These are phyloP conservation scores for Noctilio leporinus DNA, from an alignment of 2,113 vertebrate genomes.

Conservation along the genomic window DNA sequence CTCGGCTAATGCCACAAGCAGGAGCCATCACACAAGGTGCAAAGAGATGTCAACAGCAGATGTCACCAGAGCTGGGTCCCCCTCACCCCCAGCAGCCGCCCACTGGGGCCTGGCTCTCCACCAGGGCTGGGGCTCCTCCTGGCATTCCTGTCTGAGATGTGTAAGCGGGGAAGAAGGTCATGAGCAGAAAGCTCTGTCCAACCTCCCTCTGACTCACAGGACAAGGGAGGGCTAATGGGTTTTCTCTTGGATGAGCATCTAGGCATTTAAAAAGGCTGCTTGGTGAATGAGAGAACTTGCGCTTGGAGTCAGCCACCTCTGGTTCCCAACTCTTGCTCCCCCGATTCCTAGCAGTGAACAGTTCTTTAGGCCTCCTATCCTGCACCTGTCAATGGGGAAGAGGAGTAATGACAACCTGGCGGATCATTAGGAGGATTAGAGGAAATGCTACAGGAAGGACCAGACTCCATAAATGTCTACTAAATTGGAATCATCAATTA, in stretches of 20 bases:
- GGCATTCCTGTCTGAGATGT: not conserved
- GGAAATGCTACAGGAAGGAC: not conserved
- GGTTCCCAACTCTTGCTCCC: not conserved
- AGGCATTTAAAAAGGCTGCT: not conserved
- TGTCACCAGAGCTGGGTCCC: too few relatives aligned
- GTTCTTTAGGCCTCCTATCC: not conserved
- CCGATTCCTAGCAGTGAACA: not conserved
- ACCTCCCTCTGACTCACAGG: slow-evolving; percentile 45
- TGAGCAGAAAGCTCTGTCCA: not conserved
- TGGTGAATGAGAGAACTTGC: not conserved
- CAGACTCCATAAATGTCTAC: not conserved
- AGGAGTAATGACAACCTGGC: not conserved
- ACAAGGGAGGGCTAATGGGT: not conserved
- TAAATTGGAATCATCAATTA: not conserved
- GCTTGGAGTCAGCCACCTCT: not conserved
- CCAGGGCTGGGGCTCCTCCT: not conserved
- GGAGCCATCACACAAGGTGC: not conserved
- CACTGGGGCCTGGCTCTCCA: not conserved
- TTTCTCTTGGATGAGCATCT: not conserved
- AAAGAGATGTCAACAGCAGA: not conserved
- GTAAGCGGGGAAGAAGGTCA: not conserved
- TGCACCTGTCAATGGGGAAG: not conserved
- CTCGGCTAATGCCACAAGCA: not conserved
- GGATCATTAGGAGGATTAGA: not conserved
- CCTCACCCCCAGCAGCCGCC: not conserved